phyloP scores from a whole-genome alignment of 2,888 invertebrate genomes.

The Tenthredo scrophulariae region DNA sequence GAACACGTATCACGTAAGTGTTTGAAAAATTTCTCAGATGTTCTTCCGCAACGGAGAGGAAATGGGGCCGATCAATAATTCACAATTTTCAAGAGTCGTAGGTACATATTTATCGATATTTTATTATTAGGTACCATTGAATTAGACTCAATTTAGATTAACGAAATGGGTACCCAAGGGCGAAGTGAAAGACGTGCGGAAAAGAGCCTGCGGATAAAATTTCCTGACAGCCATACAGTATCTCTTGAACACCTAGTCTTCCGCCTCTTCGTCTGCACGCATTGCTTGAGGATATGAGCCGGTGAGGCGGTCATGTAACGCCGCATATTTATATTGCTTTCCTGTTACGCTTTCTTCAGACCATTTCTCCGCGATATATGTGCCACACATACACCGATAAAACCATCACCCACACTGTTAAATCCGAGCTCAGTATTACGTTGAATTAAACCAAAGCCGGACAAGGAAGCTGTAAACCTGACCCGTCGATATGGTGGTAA shows the following conservation, averaged over 20 bases:
- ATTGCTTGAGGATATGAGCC: constrained; percentile 9
- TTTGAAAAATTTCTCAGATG: too few relatives aligned
- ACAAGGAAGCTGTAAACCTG: constrained; percentile 25
- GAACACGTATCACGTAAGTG: neutral
- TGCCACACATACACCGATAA: neutral
- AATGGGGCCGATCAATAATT: too few relatives aligned
- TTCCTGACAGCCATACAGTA: neutral
- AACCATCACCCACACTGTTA: neutral
- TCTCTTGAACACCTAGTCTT: neutral
- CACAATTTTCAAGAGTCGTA: too few relatives aligned
- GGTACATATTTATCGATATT: neutral
- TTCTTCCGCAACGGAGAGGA: too few relatives aligned
- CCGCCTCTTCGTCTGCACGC: neutral
- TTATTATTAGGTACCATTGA: neutral
- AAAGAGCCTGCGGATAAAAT: neutral
- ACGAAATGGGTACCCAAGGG: neutral
- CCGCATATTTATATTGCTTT: constrained; percentile 61
- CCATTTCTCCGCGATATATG: constrained; percentile 66
- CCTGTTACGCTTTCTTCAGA: constrained; percentile 75
- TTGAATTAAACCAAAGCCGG: neutral
- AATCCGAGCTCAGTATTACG: neutral
- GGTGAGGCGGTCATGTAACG: constrained; percentile 37
- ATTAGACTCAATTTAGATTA: neutral
- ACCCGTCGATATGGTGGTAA: neutral
- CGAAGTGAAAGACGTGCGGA: neutral